Conservation (phyloP, 2,797 vertebrate species). For the Pseudochirops cupreus region DNA sequence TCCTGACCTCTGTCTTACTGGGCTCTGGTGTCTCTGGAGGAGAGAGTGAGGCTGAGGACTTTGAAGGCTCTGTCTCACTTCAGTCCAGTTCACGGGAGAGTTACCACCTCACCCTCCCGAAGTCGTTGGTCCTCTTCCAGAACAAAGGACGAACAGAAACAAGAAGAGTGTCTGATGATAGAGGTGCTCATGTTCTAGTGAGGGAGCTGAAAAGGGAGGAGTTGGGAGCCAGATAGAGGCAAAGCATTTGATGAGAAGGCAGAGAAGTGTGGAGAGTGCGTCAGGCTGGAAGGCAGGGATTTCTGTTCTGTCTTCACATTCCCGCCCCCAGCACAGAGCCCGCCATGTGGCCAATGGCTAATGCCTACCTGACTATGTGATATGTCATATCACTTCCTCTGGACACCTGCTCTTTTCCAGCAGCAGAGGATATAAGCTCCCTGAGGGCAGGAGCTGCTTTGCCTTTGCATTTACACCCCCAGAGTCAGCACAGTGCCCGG, state of each 20-base stretch:
- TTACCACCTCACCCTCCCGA: neutral
- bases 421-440: neutral
- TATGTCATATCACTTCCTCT: neutral
- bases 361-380: neutral
- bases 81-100: neutral
- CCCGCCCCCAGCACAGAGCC: neutral
- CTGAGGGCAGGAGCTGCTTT: neutral
- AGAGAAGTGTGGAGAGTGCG: neutral
- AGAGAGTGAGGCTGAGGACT: neutral
- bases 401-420: neutral
- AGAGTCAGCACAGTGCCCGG: neutral
- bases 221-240: neutral
- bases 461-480: neutral
- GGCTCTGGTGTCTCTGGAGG: neutral
- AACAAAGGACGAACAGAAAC: neutral
- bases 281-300: neutral
- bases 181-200: neutral
- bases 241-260: neutral
- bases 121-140: neutral
- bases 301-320: neutral
- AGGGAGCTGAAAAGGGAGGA: neutral
- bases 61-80: neutral
- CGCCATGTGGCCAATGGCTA: neutral
- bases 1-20: no score
- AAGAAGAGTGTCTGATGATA: neutral